Percentiles rank a stretch among this genome's conserved stretches.
phyloP scores from a whole-genome alignment of 2,797 vertebrate species.

The Aldrovandia affinis region DNA sequence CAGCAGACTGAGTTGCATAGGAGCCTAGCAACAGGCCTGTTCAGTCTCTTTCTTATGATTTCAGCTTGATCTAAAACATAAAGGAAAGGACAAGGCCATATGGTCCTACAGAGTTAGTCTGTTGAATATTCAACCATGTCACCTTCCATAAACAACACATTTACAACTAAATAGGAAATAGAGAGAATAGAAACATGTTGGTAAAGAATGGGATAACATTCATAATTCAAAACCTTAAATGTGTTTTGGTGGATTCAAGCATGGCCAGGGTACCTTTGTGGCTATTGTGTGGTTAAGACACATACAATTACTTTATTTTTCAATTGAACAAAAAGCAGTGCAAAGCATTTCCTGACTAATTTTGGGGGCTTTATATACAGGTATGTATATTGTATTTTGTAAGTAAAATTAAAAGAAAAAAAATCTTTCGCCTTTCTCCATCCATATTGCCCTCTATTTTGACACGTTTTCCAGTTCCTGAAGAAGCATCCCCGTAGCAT shows the following conservation, averaged over 20 bases:
- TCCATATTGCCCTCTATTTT: too few species aligned
- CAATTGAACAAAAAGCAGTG: too few species aligned
- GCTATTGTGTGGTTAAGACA: too few species aligned
- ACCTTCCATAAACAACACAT: neutral
- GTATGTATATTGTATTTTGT: too few species aligned
- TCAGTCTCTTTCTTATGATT: neutral
- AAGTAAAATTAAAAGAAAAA: too few species aligned
- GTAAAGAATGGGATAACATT: neutral
- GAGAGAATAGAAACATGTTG: neutral
- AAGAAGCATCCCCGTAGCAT: too few species aligned
- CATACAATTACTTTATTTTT: too few species aligned
- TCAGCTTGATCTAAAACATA: neutral
- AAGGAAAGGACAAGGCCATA: neutral
- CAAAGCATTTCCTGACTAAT: too few species aligned
- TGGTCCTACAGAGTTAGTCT: neutral
- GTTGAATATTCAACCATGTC: neutral
- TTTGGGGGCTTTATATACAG: too few species aligned
- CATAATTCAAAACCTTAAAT: neutral
- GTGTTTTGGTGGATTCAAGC: neutral
- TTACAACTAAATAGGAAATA: neutral
- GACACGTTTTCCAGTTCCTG: too few species aligned
- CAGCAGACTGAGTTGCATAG: slow-evolving; percentile 2
- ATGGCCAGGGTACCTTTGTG: too few species aligned
- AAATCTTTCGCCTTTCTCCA: too few species aligned
- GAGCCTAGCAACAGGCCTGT: neutral